A percentile compares a stretch with the other conserved stretches of the same genome.
These are phyloP conservation scores for Leptinotarsa texana DNA, from an alignment of 1,140 invertebrate species.

Conservation along the genomic window DNA sequence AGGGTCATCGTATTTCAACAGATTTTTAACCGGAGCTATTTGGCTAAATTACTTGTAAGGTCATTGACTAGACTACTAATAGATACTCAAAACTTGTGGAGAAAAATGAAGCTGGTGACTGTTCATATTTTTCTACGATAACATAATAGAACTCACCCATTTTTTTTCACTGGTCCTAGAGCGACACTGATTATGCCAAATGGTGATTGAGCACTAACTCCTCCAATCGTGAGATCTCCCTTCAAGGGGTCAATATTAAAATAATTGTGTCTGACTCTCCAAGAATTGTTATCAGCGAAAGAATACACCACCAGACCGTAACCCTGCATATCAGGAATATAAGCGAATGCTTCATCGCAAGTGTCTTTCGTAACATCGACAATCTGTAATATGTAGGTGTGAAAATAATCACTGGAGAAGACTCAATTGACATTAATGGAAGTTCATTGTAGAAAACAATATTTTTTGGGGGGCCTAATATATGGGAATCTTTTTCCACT, in stretches of 20 bases:
- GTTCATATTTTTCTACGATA: not conserved
- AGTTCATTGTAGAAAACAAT: too few species aligned
- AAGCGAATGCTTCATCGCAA: slow-evolving; percentile 74
- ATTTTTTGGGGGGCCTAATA: too few species aligned
- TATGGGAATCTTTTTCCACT: too few species aligned
- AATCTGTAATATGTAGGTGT: slow-evolving; percentile 45
- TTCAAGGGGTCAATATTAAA: slow-evolving; percentile 80
- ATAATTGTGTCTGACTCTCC: slow-evolving; percentile 77
- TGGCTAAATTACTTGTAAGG: too few species aligned
- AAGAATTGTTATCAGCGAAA: slow-evolving; percentile 71
- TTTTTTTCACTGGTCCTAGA: slow-evolving; percentile 51
- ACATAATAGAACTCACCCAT: slow-evolving; percentile 35
- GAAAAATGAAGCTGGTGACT: too few species aligned
- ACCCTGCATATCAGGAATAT: slow-evolving; percentile 73
- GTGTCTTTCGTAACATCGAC: slow-evolving; percentile 68
- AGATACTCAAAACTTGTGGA: too few species aligned
- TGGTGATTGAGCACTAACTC: slow-evolving; percentile 76
- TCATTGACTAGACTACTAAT: too few species aligned
- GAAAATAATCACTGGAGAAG: too few species aligned
- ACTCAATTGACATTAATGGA: too few species aligned
- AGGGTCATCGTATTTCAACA: too few species aligned
- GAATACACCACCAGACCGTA: slow-evolving; percentile 78
- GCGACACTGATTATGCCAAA: slow-evolving; percentile 75
- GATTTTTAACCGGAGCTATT: too few species aligned
- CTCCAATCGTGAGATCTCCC: slow-evolving; percentile 71